Conservation (phyloP, 2,888 invertebrate genomes). For the Osedax fenrisi region DNA sequence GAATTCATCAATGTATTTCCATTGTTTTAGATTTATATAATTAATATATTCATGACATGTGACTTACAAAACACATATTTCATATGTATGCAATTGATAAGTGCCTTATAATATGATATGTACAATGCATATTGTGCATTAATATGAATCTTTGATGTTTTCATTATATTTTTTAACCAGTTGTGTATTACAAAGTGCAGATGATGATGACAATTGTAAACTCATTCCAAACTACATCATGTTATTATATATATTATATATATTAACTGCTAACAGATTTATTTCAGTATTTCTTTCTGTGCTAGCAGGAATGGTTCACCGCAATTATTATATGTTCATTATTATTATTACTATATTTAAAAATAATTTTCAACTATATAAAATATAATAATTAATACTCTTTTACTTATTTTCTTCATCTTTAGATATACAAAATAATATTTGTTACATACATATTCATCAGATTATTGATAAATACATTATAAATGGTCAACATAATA, state of each 20-base stretch:
- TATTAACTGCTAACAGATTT: neutral
- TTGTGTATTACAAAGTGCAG: neutral
- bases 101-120: neutral
- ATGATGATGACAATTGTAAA: neutral
- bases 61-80: no score
- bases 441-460: no score
- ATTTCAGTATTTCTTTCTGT: neutral
- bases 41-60: neutral
- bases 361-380: no score
- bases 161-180: neutral
- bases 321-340: neutral
- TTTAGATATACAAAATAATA: no score
- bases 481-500: no score
- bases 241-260: neutral
- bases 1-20: neutral
- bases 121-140: no score
- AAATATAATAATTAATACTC: no score
- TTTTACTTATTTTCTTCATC: no score
- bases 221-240: neutral
- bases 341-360: neutral
- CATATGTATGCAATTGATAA: neutral
- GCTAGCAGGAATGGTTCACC: neutral
- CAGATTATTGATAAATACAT: no score
- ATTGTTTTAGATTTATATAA: neutral
- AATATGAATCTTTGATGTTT: neutral